A percentile compares a stretch with the other conserved stretches of the same genome.
Conservation (phyloP, 35 echinoderm and acorn worm genomes). For the Antedon bifida region DNA sequence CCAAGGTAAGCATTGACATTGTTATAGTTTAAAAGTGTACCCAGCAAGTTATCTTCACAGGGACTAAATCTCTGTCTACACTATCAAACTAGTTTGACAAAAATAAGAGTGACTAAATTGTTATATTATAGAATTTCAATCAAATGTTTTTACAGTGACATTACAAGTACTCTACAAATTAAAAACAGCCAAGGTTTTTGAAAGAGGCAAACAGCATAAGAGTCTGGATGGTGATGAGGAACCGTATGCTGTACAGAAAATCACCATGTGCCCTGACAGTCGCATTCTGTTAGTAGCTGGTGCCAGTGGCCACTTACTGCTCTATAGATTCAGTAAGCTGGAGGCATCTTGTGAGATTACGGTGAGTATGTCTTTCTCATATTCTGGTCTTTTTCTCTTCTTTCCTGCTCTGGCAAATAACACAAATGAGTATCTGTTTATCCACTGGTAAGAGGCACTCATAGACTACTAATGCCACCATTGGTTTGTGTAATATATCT, state of each 20-base stretch:
- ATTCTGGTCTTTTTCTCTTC: too few species aligned
- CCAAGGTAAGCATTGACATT: slow-evolving; percentile 37
- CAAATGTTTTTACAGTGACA: slow-evolving; percentile 31
- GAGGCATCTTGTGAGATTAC: slow-evolving; percentile 52
- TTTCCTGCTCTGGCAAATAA: too few species aligned
- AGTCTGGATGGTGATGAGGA: slow-evolving; percentile 86
- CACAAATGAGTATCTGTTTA: too few species aligned
- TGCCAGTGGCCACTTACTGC: slow-evolving; percentile 79
- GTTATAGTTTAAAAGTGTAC: too few species aligned
- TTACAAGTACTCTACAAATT: slow-evolving; percentile 95
- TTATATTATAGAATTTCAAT: too few species aligned
- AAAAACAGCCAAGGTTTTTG: slow-evolving; percentile 96
- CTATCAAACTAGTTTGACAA: too few species aligned
- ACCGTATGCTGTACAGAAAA: slow-evolving; percentile 81
- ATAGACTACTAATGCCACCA: not conserved
- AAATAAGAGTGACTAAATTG: too few species aligned
- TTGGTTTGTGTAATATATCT: too few species aligned
- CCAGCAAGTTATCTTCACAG: too few species aligned
- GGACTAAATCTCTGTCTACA: too few species aligned
- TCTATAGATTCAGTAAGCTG: slow-evolving; percentile 82
- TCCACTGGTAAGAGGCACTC: not conserved
- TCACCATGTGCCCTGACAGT: slow-evolving; percentile 82
- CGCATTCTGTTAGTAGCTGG: slow-evolving; percentile 61
- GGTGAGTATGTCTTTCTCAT: slow-evolving; percentile 21
- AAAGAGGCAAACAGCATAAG: slow-evolving; percentile 72